Evolutionary conservation across 2,113 vertebrate species (phyloP), one percentile per base, ranked within the genome.

Genomic region (Callipepla californica): DNA sequence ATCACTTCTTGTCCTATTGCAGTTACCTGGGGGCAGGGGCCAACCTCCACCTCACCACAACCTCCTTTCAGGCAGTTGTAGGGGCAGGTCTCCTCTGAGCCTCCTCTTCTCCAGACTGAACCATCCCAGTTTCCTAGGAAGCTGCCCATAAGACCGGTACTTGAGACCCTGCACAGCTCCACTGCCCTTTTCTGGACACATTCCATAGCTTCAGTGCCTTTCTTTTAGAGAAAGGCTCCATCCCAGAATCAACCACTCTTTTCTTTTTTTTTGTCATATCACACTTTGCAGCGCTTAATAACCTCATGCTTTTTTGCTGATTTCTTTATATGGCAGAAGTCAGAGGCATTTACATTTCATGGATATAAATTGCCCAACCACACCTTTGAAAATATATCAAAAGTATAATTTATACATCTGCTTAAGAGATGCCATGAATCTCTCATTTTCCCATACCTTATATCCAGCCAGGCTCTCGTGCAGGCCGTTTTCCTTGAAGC

Each of bases 371-470:
- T 67, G 47, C 28, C 62, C 80, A 91, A 78, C 13, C 7, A 13
- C 22, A 62, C 26, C 34, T 94, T 84, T 75, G 85, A 72, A 93
- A 90, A 83, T 44, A 65, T 34, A 89, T 92, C 55, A 48, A 80
- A 77, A 61, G 10, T 73, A 19, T 74, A 78, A 93, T 75, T 78
- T 68, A 67, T 88, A 91, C 16, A 5, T 81, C 47, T 77, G 57
- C 80, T 61, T 84, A 50, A n/a, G 51, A 83, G 58, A 84, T 63
- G 61, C 57, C 90, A 80, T 44, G 55, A 94, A 73, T 85, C 65
- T 87, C 91, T 83, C 85, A 21, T 80, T 92, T n/a, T 40, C 77
- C 25, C 8, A 7, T n/a, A n/a, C 22, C 68, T 70, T 74, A 6
- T 13, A 38, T 47, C 80, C 65, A 85, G 61, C n/a, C 51, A 80